A percentile compares a stretch with the other conserved stretches of the same genome.
Conservation (phyloP, 2,113 vertebrate genomes). For the Cheirogaleus medius region DNA sequence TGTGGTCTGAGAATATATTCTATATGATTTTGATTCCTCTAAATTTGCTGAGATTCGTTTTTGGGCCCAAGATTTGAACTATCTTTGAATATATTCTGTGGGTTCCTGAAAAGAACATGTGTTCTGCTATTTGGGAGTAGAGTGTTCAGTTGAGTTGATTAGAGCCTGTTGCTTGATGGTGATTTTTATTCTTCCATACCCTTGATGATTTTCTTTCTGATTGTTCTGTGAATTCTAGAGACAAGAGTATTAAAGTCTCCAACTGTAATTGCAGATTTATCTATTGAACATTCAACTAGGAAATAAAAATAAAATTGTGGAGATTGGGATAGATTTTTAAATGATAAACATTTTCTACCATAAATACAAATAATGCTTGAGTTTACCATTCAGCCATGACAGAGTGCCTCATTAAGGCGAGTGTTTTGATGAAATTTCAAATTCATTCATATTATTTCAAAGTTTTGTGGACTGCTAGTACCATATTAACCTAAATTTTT, state of each 20-base stretch:
- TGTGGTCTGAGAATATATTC: neutral
- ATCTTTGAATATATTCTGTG: neutral
- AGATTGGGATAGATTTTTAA: neutral
- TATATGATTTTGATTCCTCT: neutral
- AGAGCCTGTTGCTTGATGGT: neutral
- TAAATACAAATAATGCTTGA: neutral
- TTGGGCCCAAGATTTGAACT: neutral
- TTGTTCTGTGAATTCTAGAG: neutral
- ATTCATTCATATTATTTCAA: conserved; percentile 15
- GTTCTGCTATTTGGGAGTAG: neutral
- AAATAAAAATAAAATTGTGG: neutral
- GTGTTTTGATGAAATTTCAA: neutral
- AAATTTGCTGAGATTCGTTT: neutral
- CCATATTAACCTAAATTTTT: conserved; percentile 30
- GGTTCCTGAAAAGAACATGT: neutral
- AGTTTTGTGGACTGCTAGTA: neutral
- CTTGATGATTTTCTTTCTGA: neutral
- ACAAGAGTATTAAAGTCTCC: neutral
- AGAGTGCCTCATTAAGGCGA: neutral
- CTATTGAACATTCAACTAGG: neutral
- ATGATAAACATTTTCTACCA: neutral
- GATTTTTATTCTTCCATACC: neutral
- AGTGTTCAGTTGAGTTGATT: neutral
- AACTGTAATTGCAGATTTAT: neutral
- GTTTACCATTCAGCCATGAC: neutral